Conservation (phyloP, 2,113 vertebrate genomes). For the Meriones unguiculatus region DNA sequence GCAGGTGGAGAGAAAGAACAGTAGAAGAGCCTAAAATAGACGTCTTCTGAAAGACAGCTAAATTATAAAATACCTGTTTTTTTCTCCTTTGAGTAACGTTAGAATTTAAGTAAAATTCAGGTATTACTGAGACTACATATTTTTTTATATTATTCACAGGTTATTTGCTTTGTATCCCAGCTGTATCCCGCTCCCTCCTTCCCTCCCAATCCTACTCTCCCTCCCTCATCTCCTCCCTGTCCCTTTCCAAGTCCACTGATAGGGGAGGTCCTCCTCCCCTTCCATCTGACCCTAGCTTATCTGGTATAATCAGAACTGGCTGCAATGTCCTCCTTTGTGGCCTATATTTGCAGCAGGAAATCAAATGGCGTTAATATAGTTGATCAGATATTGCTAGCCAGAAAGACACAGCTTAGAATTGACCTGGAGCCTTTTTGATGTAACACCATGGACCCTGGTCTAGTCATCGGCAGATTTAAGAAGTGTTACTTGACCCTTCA, state of each 20-base stretch:
- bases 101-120: neutral
- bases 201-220: too few relatives aligned
- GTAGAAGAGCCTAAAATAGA: too few relatives aligned
- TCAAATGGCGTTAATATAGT: neutral
- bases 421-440: neutral
- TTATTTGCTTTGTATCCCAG: too few relatives aligned
- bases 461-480: neutral
- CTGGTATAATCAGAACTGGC: too few relatives aligned
- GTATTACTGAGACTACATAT: slow-evolving; percentile 4
- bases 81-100: neutral
- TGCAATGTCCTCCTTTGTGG: too few relatives aligned
- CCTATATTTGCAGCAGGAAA: neutral
- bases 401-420: neutral
- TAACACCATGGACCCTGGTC: neutral
- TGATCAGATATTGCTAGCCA: neutral
- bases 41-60: neutral
- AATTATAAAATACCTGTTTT: neutral
- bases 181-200: too few relatives aligned
- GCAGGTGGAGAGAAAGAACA: too few relatives aligned
- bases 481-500: neutral
- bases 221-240: too few relatives aligned
- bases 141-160: too few relatives aligned
- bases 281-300: too few relatives aligned
- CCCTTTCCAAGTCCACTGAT: too few relatives aligned
- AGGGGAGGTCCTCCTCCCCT: too few relatives aligned